Evolutionary conservation across 2,888 invertebrate genomes (phyloP).

Genomic region (Rugalucina vietnamica): DNA sequence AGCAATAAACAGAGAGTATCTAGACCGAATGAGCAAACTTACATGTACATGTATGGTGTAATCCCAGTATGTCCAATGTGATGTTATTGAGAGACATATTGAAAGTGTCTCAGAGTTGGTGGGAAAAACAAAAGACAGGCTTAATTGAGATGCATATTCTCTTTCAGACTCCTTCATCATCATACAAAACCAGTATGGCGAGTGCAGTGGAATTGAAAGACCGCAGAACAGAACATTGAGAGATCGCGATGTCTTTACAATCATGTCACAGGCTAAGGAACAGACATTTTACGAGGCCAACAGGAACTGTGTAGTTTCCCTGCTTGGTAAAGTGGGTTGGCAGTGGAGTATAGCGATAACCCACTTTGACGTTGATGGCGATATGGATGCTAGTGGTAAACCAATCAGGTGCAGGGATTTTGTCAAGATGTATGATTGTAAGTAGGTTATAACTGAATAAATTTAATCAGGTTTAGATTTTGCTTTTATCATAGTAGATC

Average conservation of each 20-base stretch:
- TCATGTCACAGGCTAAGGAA: conserved; percentile 25
- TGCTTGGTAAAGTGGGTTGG: conserved; percentile 56
- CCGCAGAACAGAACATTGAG: conserved; percentile 37
- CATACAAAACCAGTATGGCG: conserved; percentile 52
- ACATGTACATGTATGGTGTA: no score
- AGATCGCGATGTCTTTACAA: conserved; percentile 38
- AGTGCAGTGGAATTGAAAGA: conserved; percentile 52
- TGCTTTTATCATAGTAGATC: neutral
- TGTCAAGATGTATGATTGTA: conserved; percentile 62
- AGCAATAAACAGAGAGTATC: no score
- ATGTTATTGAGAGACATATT: no score
- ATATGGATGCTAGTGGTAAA: conserved; percentile 22
- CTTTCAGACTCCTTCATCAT: conserved; percentile 50
- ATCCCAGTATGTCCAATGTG: no score
- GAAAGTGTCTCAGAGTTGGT: no score
- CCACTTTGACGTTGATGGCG: conserved; percentile 53
- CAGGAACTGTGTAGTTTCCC: conserved; percentile 53
- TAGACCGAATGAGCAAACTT: no score
- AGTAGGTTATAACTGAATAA: no score
- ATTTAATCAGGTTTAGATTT: neutral
- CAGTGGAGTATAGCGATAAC: conserved; percentile 52
- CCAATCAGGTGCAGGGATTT: conserved; percentile 48
- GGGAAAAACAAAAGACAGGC: no score
- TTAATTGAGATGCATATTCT: neutral
- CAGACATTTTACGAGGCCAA: conserved; percentile 38